Base-by-base conservation (phyloP, 2,888 invertebrate genomes). In the Tetropium fuscum region DNA sequence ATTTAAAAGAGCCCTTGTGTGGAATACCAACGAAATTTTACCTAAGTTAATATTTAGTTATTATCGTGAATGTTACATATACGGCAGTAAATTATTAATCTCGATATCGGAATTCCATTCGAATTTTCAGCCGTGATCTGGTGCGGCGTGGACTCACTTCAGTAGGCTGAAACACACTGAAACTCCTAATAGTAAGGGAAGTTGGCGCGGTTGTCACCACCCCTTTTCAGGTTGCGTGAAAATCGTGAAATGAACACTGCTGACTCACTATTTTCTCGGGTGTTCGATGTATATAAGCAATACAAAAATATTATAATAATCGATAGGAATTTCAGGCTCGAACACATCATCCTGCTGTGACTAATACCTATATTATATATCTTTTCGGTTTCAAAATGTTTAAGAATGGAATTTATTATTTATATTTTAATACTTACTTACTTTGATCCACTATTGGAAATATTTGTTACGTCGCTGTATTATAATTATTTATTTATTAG, bases 201-300 rank as follows among this genome's bases (percentile, higher is more conserved):
- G 63, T 65, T 65, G 65, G 60, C 65, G 65, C 61, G 60, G 45
- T 56, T 41, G 63, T 58, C 65, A 53, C 61, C 65, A 65, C 65
- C 65, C 65, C 65, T 65, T 65, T 65, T 51, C 65, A 60, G 62
- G 62, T 65, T 63, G 65, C 65, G 65, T 62, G 65, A 56, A 65
- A 63, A 63, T 60, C 60, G 34, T 49, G 60, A 58, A 63, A 56
- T 57, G 51, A 58, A 51, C 56, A 45, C 53, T 49, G 53, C 45
- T 60, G 44, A 49, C 41, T 56, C 43, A 49, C 40, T 55, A 56
- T 53, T 53, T 49, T 53, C 60, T 55, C 55, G 10, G 19, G 15
- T 41, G 53, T 45, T 53, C 32, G 44, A 19, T 11, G 22, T 48
- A 48, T 34, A 45, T 25, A 16, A 36, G 48, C 36, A 20, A 36